Evolutionary conservation across 1,140 invertebrate genomes (phyloP), one percentile per base, ranked within the genome.

Genomic region (Megalonaias nervosa): DNA sequence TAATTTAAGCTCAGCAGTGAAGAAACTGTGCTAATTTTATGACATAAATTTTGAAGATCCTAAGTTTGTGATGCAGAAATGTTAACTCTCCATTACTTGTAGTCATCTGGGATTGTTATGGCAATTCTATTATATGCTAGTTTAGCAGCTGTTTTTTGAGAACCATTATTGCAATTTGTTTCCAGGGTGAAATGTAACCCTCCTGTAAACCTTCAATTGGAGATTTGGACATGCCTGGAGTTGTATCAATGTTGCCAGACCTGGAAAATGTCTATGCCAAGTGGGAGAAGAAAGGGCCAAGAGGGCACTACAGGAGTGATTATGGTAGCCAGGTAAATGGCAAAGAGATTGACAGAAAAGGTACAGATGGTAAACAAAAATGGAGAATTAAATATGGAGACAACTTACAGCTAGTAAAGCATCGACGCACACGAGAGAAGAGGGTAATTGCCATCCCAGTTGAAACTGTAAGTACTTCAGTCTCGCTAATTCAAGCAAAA

Each of bases 211-310:
- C 38, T 9, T 48, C 38, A 48, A 11, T 11, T 48, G 6, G 6
- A 9, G 38, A 48, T 48, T 48, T 48, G 38, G 38, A 48, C 38
- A 48, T 48, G 38, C 38, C 38, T 48, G 38, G 38, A 48, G 38
- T 48, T 6, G 38, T 48, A 48, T 48, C 74, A 11, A 16, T 57
- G 11, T 64, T 77, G 56, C 75, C 75, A 6, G 68, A 71, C 21
- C 71, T 78, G 11, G 76, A 78, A 31, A 70, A 71, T 73, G 76
- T 78, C 21, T 78, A 59, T 73, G 70, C 76, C 21, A 78, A 78
- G 69, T 78, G 76, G 76, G 76, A 78, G 65, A 68, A 68, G 17
- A 61, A 71, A 9, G 71, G 76, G 23, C 70, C 70, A 2, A 74
- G n/a, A 48, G 62, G 64, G 15, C 56, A 14, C 38, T 11, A 48